Evolutionary conservation across 1,140 invertebrate genomes (phyloP).

Genomic region (Anoplophora glabripennis): DNA sequence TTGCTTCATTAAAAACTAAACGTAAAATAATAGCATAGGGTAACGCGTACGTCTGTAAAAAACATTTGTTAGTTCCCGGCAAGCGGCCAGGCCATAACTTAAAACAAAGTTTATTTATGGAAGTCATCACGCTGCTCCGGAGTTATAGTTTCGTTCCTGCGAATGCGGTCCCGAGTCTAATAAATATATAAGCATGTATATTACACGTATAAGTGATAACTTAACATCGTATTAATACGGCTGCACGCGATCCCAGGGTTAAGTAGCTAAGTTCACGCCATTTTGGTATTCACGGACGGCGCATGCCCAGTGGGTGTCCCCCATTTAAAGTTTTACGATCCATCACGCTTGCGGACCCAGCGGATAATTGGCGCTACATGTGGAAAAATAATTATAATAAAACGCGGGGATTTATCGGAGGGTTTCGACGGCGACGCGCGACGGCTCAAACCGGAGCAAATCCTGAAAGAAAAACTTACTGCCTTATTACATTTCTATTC

Average conservation of each 20-base stretch:
- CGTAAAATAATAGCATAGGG: background rate
- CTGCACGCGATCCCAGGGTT: conserved; percentile 32
- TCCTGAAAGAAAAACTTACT: too few relatives aligned
- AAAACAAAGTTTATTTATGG: background rate
- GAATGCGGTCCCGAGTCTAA: conserved; percentile 16
- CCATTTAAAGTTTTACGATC: conserved; percentile 7
- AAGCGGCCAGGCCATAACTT: too few relatives aligned
- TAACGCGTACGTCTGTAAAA: too few relatives aligned
- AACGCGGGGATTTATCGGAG: too few relatives aligned
- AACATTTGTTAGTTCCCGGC: too few relatives aligned
- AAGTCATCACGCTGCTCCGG: conserved; percentile 7
- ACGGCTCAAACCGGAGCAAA: too few relatives aligned
- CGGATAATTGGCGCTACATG: too few relatives aligned
- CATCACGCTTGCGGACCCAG: too few relatives aligned
- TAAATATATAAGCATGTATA: conserved; percentile 24
- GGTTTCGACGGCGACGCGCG: too few relatives aligned
- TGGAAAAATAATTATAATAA: too few relatives aligned
- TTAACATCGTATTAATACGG: conserved; percentile 41
- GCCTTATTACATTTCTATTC: too few relatives aligned
- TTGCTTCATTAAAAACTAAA: background rate
- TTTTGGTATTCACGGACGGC: conserved; percentile 17
- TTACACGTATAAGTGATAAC: conserved; percentile 38
- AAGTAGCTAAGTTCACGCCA: conserved; percentile 38
- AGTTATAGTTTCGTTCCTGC: conserved; percentile 11
- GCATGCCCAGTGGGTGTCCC: conserved; percentile 17